Base-by-base conservation (phyloP, 2,888 invertebrate genomes). In the Agrotis segetum region DNA sequence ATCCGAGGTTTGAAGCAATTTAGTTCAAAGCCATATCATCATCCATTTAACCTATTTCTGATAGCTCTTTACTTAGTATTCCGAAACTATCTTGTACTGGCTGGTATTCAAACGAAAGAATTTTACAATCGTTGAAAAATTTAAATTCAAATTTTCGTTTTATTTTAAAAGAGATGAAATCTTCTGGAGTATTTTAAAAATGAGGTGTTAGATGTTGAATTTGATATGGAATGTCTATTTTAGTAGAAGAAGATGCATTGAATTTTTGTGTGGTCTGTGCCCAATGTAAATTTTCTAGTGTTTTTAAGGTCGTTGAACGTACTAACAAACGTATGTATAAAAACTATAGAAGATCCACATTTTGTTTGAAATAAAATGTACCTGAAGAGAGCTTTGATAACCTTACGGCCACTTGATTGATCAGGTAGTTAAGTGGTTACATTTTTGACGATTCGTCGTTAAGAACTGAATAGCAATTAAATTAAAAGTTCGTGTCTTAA, bases 141-240 rank as follows among this genome's bases (percentile, higher is more conserved):
- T 77, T 87, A 87, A 88, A 86, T 88, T 77, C 86, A 84, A 88
- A 88, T 88, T 87, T 71, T 77, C 81, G 73, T 81, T 80, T 85
- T 81, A 79, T 81, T 71, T 75, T 34, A 74, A 68, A 47, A 11
- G 47, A 73, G 71, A 80, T 77, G 72, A 63, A 64, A 49, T 64
- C 59, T 75, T 60, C 68, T 56, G 63, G 76, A 86, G 83, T 82
- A 81, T 85, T 81, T 85, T 78, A 71, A 79, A 34, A 86, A 5
- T 77, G 46, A 67, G 71, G 64, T 84, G 67, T 63, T 24, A 65
- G 63, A 50, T 62, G 65, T 68, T 58, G 55, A 67, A 67, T 59
- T 52, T 40, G 29, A 50, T 64, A 55, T 70, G 53, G 58, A 61
- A 78, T 65, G 55, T 73, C 63, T 62, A 71, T 78, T 65, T 55